Base-by-base conservation (phyloP, 2,888 invertebrate species). In the Stenotaenia linearis region DNA sequence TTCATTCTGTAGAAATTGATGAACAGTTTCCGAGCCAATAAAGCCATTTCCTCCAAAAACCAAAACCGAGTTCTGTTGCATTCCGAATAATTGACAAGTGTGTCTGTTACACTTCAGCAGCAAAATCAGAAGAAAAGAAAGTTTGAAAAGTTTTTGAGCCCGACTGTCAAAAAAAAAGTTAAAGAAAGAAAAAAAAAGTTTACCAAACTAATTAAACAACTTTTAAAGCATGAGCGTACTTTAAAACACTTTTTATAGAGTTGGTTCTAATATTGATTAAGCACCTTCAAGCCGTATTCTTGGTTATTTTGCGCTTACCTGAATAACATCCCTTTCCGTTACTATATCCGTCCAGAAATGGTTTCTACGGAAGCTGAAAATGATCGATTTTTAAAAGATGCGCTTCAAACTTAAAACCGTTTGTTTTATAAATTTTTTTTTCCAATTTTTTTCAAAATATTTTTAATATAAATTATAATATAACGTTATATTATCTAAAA, bases 1-100 rank as follows among this genome's bases (percentile, higher is more conserved):
- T 74, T 84, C 84, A 37, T 82, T 80, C 18, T 82, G 81, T 28
- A 88, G 81, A 56, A 88, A 83, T 30, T 83, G 81, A 74, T 84
- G 84, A 0, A 86, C 85, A n/a, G 85, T 84, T 79, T 84, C 84
- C 2, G 86, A 84, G 18, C 88, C 88, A 15, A 88, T 85, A 80
- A 88, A 87, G 7, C 88, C 88, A 82, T 88, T 88, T 21, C 88
- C 88, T 35, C 88, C 88, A 80, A 88, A 86, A 5, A 87, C 85
- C 15, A 86, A 80, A 40, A 85, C 82, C 10, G 75, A 10, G 0
- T 61, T 77, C 35, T 69, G 12, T 12, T 25, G 10, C 69, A 69
- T 69, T 9, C n/a, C 28, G 12, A 28, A 28, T 23, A 30, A 32
- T 61, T 32, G 50, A 32, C 45, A 77, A 35, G 35, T 56, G n/a